phyloP scores from a whole-genome alignment of 2,797 vertebrate genomes.

The Margarornis squamiger region DNA sequence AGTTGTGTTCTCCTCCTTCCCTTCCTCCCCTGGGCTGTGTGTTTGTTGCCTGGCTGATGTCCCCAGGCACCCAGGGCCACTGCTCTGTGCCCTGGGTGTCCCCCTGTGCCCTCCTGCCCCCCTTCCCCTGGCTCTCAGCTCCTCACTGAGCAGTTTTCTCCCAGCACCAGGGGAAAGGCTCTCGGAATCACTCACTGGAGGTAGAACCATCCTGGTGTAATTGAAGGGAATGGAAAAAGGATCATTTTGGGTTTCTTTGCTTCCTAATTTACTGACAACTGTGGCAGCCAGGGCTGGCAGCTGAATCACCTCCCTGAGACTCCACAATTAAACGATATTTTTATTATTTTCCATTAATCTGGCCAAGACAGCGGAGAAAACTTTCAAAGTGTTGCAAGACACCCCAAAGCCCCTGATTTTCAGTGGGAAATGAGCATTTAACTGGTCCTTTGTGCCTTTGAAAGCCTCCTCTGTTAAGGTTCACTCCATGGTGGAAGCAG shows the following conservation, averaged over 20 bases:
- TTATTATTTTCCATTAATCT: constrained; percentile 8
- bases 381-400: neutral
- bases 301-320: neutral
- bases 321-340: neutral
- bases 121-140: neutral
- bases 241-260: neutral
- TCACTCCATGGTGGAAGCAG: neutral
- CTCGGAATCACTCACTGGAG: neutral
- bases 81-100: neutral
- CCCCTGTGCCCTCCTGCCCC: neutral
- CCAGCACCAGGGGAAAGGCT: neutral
- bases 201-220: neutral
- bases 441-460: constrained; percentile 26
- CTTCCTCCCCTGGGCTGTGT: neutral
- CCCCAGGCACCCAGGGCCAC: neutral
- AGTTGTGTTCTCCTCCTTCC: neutral
- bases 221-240: neutral
- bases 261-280: neutral
- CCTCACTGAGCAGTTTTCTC: neutral
- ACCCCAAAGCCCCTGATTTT: neutral
- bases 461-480: neutral
- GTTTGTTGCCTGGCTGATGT: neutral
- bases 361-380: neutral
- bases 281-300: neutral
- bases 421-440: neutral